A percentile compares a stretch with the other conserved stretches of the same genome.
phyloP scores from a whole-genome alignment of 2,113 vertebrate species.

The Hippocampus abdominalis region DNA sequence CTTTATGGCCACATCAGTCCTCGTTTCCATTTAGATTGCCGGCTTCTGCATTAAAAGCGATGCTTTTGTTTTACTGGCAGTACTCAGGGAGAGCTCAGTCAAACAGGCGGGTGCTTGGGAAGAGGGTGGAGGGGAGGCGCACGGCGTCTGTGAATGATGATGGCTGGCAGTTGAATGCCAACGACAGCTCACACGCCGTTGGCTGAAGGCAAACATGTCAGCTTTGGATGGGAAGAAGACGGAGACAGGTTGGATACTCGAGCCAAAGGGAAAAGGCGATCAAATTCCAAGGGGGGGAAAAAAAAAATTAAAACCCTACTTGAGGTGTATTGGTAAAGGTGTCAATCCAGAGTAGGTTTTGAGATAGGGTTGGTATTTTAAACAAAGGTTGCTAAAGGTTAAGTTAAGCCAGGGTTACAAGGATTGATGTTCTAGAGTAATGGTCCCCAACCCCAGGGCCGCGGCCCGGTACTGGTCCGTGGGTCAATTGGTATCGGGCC shows the following conservation, averaged over 20 bases:
- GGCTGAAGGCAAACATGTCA: not conserved
- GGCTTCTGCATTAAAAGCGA: not conserved
- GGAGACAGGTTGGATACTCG: not conserved
- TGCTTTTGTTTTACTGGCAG: not conserved
- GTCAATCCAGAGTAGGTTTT: not conserved
- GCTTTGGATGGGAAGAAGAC: not conserved
- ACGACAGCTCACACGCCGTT: not conserved
- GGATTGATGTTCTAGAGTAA: no score
- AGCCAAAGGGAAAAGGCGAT: not conserved
- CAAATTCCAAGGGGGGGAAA: not conserved
- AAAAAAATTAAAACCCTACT: not conserved
- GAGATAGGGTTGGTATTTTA: no score
- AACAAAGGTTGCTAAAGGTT: no score
- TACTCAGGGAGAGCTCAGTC: not conserved
- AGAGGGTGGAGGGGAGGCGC: no score
- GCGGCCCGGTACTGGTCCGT: no score
- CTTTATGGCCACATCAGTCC: not conserved
- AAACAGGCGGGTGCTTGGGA: not conserved
- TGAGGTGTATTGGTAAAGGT: not conserved
- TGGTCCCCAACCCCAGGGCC: no score
- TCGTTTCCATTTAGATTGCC: not conserved
- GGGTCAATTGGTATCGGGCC: no score
- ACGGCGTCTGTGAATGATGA: not conserved
- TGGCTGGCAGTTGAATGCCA: not conserved
- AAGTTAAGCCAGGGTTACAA: no score